Base-by-base conservation (phyloP, 2,888 invertebrate genomes). In the Ecdyonurus torrentis region DNA sequence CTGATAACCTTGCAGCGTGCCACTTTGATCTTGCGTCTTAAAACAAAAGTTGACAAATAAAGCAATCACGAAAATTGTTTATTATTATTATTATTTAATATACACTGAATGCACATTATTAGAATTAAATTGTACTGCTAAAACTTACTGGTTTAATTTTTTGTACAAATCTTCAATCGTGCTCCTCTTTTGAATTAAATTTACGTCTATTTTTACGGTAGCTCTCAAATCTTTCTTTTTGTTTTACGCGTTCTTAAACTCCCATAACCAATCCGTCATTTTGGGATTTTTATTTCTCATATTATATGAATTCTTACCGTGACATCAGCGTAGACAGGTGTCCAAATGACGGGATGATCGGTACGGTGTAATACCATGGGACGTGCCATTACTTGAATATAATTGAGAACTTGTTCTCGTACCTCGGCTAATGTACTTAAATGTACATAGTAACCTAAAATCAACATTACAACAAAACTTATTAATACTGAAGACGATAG, bases 391-490 rank as follows among this genome's bases (percentile, higher is more conserved):
- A 98, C 96, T 63, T 95, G 92, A 69, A 99, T 90, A 74, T 99
- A 99, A 74, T 96, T 91, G 70, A 98, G 78, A 1, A 86, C 97
- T 77, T 98, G 89, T 77, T 99, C 99, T 63, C 96, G 85, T 52
- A 98, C 98, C 78, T 99, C 99, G 0, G 98, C 95, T 72, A 94
- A 80, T 25, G 97, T 97, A 68, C 94, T 93, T 61, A 99, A 84
- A 73, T 98, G 98, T 23, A 96, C 94, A 78, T 91, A 96, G 76
- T 88, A 96, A 15, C 96, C 96, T 81, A 70, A 2, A 69, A 60
- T 23, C 25, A 52, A 37, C 24, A 37, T 2, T 1, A 58, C 3
- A 2, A 22, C 23, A 2, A 22, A 10, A 58, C n/a, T n/a, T n/a
- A n/a, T n/a, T n/a, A 58, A 58, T 58, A 10, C 1, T 19, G 22